Base-by-base conservation (phyloP, 2,113 vertebrate genomes). In the Lucifuga dentata region DNA sequence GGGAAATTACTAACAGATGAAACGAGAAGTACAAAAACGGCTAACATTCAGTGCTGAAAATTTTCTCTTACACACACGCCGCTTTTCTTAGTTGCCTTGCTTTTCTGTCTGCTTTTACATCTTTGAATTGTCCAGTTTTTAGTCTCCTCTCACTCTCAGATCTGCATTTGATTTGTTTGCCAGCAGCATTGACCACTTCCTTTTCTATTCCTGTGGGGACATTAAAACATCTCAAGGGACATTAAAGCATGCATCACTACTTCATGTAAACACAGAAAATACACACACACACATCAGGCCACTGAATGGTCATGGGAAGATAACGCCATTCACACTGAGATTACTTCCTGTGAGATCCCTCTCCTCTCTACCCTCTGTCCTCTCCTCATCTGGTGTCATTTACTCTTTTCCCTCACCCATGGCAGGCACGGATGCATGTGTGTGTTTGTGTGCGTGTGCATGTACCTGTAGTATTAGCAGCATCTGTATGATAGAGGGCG, bases 401-500 rank as follows among this genome's bases (percentile, higher is more conserved):
- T 80, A 65, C 16, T 40, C 62, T 48, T 8, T 15, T 40, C 26
- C 17, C 35, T 66, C 45, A 48, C 12, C n/a, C 59, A 1, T 35
- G 52, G 23, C 44, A 43, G 45, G 35, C 23, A 38, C 12, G 35
- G 32, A 56, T 50, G 35, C 72, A 55, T 35, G 51, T 52, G 48
- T 61, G 39, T 32, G 32, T 73, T 45, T 59, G 65, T 65, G 21
- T 48, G 60, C 46, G 60, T 46, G 69, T 48, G 55, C 38, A 1
- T 50, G 23, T 50, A 98, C 96, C 94, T 98, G 95, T 10, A 98
- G 91, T 69, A 97, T 93, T 59, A 98, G 91, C 80, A 98, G 92
- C 95, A 98, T 98, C 88, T 97, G 96, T 53, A 96, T 93, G 38
- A 98, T 93, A 56, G 96, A 96, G 1, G 96, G 95, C 6, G 96